Evolutionary conservation across 2,888 invertebrate species (phyloP), one percentile per base, ranked within the genome.

Genomic region (Drosophila testacea): DNA sequence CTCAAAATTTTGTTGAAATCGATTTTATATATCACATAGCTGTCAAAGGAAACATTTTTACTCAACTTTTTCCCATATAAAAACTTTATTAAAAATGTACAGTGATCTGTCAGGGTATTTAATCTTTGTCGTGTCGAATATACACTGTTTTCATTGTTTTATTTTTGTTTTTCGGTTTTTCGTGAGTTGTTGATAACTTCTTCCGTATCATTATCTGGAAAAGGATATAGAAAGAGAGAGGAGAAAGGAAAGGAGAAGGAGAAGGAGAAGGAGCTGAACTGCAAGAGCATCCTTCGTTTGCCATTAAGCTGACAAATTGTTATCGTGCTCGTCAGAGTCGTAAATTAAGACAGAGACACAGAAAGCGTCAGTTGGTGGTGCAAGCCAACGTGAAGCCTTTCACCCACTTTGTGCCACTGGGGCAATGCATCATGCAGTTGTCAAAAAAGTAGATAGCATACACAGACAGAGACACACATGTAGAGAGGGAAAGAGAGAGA

Each of bases 251-350:
- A 22, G 30, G 47, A 16, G 4, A 36, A 10, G 30, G 47, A 16
- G 4, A 36, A 10, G 30, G 22, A 32, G 16, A 10, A 30, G 51
- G 64, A 36, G 55, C 13, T 39, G 28, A 28, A 27, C 13, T 36
- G 22, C 38, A 46, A 36, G 52, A 13, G 72, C 88, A 84, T 84
- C 83, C 86, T 85, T 83, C 62, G 62, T 48, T 56, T 62, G 81
- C 84, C 85, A 87, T 85, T 86, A 87, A 86, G 81, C 86, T 88
- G 87, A 88, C 87, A 88, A 88, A 88, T 88, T 88, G 87, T 88
- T 88, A 88, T 88, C 88, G 87, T 66, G 69, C 65, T 48, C 76
- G 77, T 72, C 73, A 64, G 67, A 79, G 81, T 80, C 86, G 83
- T 84, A 84, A 85, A 85, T 84, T 85, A 78, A 82, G 83, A 81